Conservation (phyloP, 35 echinoderm and acorn worm species). For the Diadema setosum region DNA sequence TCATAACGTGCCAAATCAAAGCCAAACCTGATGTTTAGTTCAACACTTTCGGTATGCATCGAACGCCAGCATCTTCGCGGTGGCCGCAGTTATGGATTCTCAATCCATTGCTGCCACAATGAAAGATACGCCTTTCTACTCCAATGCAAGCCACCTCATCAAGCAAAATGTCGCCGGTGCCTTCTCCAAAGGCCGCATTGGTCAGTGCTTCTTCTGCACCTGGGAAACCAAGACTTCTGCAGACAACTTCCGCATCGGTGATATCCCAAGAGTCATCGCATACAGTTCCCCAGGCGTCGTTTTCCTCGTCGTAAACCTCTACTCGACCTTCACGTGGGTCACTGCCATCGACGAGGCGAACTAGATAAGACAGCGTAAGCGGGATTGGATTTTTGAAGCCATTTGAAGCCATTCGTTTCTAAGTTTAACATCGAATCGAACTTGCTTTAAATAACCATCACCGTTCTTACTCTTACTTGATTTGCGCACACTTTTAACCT, state of each 20-base stretch:
- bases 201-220: not conserved
- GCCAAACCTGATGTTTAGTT: no score
- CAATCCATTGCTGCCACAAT: not conserved
- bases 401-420: no score
- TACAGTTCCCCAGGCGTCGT: constrained; percentile 24
- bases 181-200: not conserved
- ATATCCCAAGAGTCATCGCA: constrained; percentile 7
- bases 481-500: no score
- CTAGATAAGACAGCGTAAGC: no score
- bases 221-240: constrained; percentile 2
- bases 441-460: no score
- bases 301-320: not conserved
- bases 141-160: constrained; percentile 24
- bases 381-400: no score
- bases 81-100: constrained; percentile 2
- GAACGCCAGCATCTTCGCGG: constrained; percentile 26
- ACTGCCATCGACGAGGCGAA: not conserved
- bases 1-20: no score
- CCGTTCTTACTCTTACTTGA: no score
- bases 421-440: no score
- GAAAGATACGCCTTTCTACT: not conserved
- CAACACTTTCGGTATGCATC: no score
- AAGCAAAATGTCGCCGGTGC: not conserved
- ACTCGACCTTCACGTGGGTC: not conserved
- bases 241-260: not conserved